These are phyloP conservation scores for Stenoptilia bipunctidactyla DNA, from an alignment of 2,888 invertebrate genomes.

Conservation along the genomic window DNA sequence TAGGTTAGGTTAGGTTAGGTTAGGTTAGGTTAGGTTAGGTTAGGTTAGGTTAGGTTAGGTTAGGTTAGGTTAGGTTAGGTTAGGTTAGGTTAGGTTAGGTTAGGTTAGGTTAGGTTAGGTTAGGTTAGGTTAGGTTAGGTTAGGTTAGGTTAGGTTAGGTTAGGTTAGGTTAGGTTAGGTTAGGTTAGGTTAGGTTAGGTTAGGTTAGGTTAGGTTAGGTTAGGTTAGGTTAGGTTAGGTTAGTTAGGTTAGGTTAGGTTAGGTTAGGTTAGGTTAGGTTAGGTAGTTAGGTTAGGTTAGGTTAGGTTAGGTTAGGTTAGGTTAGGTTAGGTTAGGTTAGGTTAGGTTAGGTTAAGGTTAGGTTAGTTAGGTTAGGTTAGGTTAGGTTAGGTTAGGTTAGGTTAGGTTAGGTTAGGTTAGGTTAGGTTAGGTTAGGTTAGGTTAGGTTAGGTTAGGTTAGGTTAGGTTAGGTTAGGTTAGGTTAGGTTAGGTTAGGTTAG, in stretches of 20 bases:
- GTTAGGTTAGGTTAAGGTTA: slow-evolving; percentile 10
- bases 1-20: slow-evolving; percentile 7
- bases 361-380: slow-evolving; percentile 14
- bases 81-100: slow-evolving; percentile 17
- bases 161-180: slow-evolving; percentile 14
- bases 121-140: slow-evolving; percentile 7
- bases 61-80: slow-evolving; percentile 8
- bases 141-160: slow-evolving; percentile 13
- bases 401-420: slow-evolving; percentile 14
- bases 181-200: slow-evolving; percentile 14
- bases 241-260: slow-evolving; percentile 12
- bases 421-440: slow-evolving; percentile 20
- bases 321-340: slow-evolving; percentile 12
- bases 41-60: slow-evolving; percentile 7
- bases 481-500: slow-evolving; percentile 22
- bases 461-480: slow-evolving; percentile 21
- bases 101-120: slow-evolving; percentile 7
- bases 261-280: slow-evolving; percentile 12
- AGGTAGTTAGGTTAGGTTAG: slow-evolving; percentile 12
- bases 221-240: slow-evolving; percentile 12
- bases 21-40: slow-evolving; percentile 7
- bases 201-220: slow-evolving; percentile 11
- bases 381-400: slow-evolving; percentile 12
- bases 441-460: slow-evolving; percentile 21
- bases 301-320: slow-evolving; percentile 14